A percentile compares a stretch with the other conserved stretches of the same genome.
Conservation (phyloP, 1,140 invertebrate genomes). For the Phortica variegata region DNA sequence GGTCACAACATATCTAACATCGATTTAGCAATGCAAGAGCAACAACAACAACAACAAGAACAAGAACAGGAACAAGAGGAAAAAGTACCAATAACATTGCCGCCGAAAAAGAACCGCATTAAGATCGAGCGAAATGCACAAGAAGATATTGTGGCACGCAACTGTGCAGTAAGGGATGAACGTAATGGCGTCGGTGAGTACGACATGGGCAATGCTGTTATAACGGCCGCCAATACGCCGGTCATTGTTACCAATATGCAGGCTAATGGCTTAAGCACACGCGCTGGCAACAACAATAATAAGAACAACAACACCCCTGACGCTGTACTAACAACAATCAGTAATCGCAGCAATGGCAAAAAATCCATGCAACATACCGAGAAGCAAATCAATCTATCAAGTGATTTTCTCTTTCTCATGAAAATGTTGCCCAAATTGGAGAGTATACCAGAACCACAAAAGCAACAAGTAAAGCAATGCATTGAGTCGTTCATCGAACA, state of each 20-base stretch:
- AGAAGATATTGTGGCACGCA: conserved; percentile 9
- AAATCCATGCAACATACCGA: conserved; percentile 23
- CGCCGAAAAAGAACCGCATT: conserved; percentile 51
- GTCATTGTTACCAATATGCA: too few species aligned
- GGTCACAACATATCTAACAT: neutral
- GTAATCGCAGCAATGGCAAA: conserved; percentile 1
- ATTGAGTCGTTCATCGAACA: conserved; percentile 50
- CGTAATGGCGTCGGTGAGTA: too few species aligned
- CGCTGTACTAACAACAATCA: conserved; percentile 9
- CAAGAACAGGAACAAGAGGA: conserved; percentile 1
- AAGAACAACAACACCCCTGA: conserved; percentile 14
- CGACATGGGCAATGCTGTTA: neutral
- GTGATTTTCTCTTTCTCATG: conserved; percentile 51
- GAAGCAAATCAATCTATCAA: conserved; percentile 47
- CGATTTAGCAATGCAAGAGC: too few species aligned
- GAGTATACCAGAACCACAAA: conserved; percentile 46
- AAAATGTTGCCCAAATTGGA: conserved; percentile 50
- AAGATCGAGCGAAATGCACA: conserved; percentile 20
- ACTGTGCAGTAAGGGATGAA: conserved; percentile 14
- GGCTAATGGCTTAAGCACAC: neutral
- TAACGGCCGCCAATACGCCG: too few species aligned
- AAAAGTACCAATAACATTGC: conserved; percentile 40
- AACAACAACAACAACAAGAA: conserved; percentile 3
- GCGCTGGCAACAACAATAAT: conserved; percentile 3
- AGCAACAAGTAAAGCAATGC: conserved; percentile 45